Evolutionary conservation across 2,888 invertebrate species (phyloP), one percentile per base, ranked within the genome.

Genomic region (Actias luna): DNA sequence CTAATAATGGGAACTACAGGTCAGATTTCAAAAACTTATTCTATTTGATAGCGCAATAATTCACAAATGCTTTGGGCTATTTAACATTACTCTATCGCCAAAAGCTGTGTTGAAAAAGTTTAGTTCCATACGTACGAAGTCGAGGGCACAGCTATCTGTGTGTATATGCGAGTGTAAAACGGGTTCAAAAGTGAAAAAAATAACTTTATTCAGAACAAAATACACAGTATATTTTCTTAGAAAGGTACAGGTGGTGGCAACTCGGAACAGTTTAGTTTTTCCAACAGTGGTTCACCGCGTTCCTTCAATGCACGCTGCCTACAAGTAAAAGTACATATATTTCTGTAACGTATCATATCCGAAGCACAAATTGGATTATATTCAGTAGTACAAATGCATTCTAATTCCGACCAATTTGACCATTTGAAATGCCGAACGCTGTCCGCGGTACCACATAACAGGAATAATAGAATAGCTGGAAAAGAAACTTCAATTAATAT

Each of bases 301-400:
- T 66, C 25, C 2, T 62, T 36, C 12, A 84, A 63, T 46, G 69
- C 81, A 0, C 35, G 12, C 5, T 69, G 67, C 27, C 71, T 69
- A 61, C 85, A 85, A 1, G 66, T 25, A 42, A 64, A 77, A 14
- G 69, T 78, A 61, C 85, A 87, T 1, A 39, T 22, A 63, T 85
- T 85, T 22, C 29, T 70, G 65, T 82, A 85, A 25, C 77, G 61
- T 1, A 31, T 65, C 62, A 59, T 57, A 61, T 83, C 79, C 0
- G 75, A 68, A 2, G 68, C 80, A 61, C 84, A 84, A 0, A 80
- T 68, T 0, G 85, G 84, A 57, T 79, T 66, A 60, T 85, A 84
- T 46, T 84, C 70, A 0, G 63, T 8, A 0, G 84, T 82, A 64
- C 84, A 87, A 0, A 0, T 1, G 61, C 83, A 83, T 4, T 72